Evolutionary conservation across 2,797 vertebrate species (phyloP), one percentile per base, ranked within the genome.

Genomic region (Darevskia mixta): DNA sequence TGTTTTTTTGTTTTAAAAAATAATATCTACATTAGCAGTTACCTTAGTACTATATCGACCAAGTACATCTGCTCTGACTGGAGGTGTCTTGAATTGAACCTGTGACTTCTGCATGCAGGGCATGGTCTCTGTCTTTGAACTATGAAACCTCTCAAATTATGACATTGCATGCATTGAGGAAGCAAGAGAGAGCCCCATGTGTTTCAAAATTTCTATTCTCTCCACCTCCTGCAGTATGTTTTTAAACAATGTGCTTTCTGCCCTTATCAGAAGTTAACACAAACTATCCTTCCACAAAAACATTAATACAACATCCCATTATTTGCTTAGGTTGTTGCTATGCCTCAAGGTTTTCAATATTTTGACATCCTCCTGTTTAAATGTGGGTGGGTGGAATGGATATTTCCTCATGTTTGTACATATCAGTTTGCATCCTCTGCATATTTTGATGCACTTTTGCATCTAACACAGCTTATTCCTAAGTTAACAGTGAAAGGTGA

Each of bases 391-490:
- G 41, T 32, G 58, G 67, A 77, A 41, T 64, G 38, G 43, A 2
- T 0, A 1, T 79, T 90, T 84, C 78, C 75, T 81, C 88, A 1
- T 87, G 82, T 2, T 20, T 35, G 32, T 38, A 1, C 64, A 69
- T 32, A 75, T 41, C 49, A 67, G 4, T 17, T 0, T 43, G 49
- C n/a, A 13, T 27, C 32, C 17, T 80, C 77, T 79, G 55, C 45
- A 0, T 1, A 0, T 81, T 2, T 18, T 76, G 71, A 32, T 8
- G 29, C 4, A 0, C 6, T 0, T 66, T 77, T 75, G 20, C 1
- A 11, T 77, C 76, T 66, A 72, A 58, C 41, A 18, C 7, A 77
- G 7, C 61, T 86, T 11, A 0, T 4, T 75, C 71, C 86, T 88
- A 45, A 15, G 0, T 29, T 38, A 9, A 41, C 6, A 10, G 43